Percentiles rank a stretch among this genome's conserved stretches.
Conservation (phyloP, 2,113 vertebrate species). For the Prochilodus magdalenae region DNA sequence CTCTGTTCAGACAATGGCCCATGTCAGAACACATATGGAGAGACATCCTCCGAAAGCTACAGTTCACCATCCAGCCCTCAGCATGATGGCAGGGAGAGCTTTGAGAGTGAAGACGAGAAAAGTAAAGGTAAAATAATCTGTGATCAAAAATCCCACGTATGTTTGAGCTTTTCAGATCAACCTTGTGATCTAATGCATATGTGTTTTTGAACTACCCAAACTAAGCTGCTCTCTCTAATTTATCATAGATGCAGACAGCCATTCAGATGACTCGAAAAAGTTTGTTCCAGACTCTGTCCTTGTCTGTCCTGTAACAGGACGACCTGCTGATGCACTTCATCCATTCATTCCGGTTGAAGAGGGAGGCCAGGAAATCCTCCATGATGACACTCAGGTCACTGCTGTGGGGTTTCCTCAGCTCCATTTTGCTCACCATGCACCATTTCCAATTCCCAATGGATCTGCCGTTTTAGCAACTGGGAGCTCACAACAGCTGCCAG, state of each 20-base stretch:
- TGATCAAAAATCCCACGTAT: background rate
- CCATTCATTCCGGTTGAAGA: constrained; percentile 69
- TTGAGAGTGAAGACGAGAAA: constrained; percentile 94
- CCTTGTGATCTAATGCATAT: too few species aligned
- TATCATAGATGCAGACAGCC: constrained; percentile 87
- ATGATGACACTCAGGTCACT: constrained; percentile 67
- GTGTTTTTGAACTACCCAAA: background rate
- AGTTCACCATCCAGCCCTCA: constrained; percentile 93
- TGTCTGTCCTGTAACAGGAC: constrained; percentile 30
- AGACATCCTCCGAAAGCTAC: constrained; percentile 94
- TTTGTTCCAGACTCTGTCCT: constrained; percentile 73
- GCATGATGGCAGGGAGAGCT: constrained; percentile 86
- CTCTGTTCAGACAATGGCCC: constrained; percentile 81
- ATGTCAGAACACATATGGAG: constrained; percentile 86
- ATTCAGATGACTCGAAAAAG: constrained; percentile 87
- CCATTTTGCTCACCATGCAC: constrained; percentile 82
- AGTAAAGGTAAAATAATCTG: constrained; percentile 84
- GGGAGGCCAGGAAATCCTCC: constrained; percentile 69
- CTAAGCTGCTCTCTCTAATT: background rate
- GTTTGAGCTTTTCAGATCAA: background rate
- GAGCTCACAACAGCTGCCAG: background rate
- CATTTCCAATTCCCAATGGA: constrained; percentile 84
- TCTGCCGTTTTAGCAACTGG: constrained; percentile 32
- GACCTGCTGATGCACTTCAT: constrained; percentile 58
- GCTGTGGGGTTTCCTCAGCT: constrained; percentile 77